A percentile compares a stretch with the other conserved stretches of the same genome.
Conservation (phyloP, 2,113 vertebrate species). For the Numida meleagris region DNA sequence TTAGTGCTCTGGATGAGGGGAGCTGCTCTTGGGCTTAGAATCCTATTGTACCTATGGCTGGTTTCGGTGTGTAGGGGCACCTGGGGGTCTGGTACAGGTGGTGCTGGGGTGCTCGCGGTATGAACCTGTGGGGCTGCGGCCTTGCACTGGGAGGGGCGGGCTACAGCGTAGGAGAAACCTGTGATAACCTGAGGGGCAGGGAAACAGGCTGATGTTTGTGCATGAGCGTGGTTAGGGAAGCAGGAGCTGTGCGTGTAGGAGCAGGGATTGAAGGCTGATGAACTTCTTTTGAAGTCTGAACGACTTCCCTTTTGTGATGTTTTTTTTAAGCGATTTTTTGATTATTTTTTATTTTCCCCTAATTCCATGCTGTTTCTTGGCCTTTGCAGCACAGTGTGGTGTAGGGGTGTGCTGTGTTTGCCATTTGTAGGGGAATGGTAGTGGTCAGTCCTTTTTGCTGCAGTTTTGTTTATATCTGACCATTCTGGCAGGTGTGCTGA, state of each 20-base stretch:
- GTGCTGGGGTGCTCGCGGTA: no score
- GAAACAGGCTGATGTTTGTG: neutral
- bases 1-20: neutral
- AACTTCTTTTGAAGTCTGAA: neutral
- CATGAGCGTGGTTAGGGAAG: neutral
- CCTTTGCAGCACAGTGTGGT: neutral
- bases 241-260: neutral
- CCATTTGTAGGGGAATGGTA: neutral
- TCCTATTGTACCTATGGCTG: neutral
- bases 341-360: no score
- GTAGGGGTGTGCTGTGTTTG: neutral
- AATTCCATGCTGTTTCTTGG: neutral
- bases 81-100: fast-evolving
- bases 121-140: neutral
- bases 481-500: neutral
- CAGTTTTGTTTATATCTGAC: neutral
- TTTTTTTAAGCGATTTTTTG: neutral
- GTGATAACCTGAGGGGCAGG: neutral
- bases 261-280: neutral
- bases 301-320: neutral
- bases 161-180: neutral
- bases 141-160: fast-evolving
- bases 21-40: no score
- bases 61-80: no score
- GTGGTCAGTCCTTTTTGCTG: neutral